Base-by-base conservation (phyloP, 2,888 invertebrate genomes). In the Troilus luridus region DNA sequence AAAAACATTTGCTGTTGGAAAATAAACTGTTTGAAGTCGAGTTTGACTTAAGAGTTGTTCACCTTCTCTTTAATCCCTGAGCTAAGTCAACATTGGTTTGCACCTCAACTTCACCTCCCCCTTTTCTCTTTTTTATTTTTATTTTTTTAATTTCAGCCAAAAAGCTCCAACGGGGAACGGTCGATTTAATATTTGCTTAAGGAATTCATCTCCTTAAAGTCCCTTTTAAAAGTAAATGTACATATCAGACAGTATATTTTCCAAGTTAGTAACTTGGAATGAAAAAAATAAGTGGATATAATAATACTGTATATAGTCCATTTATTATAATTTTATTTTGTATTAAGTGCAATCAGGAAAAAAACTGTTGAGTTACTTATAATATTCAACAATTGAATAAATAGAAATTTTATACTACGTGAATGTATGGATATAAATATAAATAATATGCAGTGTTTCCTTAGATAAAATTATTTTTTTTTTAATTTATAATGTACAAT, bases 11-110 rank as follows among this genome's bases (percentile, higher is more conserved):
- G 56, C 85, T n/a, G 54, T 58, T 56, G 85, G n/a, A 56, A 85
- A 85, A 85, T 56, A 85, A 56, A 85, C 85, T 85, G 56, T 85
- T 85, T 85, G 85, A 85, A 85, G 72, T 19, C 12, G 72, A 77
- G 85, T 85, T 85, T 85, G n/a, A 85, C 85, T 85, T 85, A 12
- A n/a, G 85, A 85, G 56, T 85, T 85, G 56, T 85, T 85, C 85
- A 85, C 85, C 56, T 85, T 56, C 85, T n/a, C n/a, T 85, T 85
- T 85, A 85, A 85, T 85, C 56, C 54, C 85, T 56, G 21, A 85
- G 85, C 0, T 21, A 21, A 85, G 56, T 85, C 54, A 85, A 85
- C 85, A 54, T 85, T 85, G 54, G 56, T 85, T 85, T n/a, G 56
- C 56, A 54, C 56, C 54, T 85, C 56, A 85, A 85, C 27, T 77